phyloP scores from a whole-genome alignment of 2,797 vertebrate genomes.

The Valencia hispanica region DNA sequence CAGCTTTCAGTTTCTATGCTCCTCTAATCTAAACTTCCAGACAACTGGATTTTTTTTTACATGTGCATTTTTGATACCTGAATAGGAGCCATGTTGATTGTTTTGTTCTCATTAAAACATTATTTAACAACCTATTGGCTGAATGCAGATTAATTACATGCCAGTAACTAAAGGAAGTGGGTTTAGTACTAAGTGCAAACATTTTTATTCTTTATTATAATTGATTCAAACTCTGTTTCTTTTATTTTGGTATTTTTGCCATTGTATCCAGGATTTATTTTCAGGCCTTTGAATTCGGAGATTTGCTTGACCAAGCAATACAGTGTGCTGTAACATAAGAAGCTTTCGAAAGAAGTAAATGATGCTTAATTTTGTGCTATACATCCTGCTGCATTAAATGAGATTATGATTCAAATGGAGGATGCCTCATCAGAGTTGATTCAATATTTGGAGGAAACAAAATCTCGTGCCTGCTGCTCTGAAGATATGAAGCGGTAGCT shows the following conservation, averaged over 20 bases:
- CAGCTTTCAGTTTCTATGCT: too few relatives aligned
- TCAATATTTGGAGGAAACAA: neutral
- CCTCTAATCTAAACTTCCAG: too few relatives aligned
- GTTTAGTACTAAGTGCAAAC: neutral
- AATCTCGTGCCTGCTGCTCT: neutral
- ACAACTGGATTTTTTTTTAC: too few relatives aligned
- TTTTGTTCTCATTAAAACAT: too few relatives aligned
- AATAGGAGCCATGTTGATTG: too few relatives aligned
- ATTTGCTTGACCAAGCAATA: neutral
- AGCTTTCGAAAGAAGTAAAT: neutral
- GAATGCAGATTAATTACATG: too few relatives aligned
- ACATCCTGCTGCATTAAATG: neutral
- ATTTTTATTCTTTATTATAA: neutral
- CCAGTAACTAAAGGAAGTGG: neutral
- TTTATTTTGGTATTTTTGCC: too few relatives aligned
- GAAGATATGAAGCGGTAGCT: neutral
- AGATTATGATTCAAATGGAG: neutral
- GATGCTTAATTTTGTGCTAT: neutral
- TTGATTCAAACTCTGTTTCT: neutral
- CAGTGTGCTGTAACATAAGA: neutral
- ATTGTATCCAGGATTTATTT: neutral
- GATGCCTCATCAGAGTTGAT: neutral
- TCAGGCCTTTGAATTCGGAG: neutral
- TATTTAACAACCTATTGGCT: too few relatives aligned
- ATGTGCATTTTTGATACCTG: too few relatives aligned